Base-by-base conservation (phyloP, 1,140 invertebrate genomes). In the Frieseomelitta varia region DNA sequence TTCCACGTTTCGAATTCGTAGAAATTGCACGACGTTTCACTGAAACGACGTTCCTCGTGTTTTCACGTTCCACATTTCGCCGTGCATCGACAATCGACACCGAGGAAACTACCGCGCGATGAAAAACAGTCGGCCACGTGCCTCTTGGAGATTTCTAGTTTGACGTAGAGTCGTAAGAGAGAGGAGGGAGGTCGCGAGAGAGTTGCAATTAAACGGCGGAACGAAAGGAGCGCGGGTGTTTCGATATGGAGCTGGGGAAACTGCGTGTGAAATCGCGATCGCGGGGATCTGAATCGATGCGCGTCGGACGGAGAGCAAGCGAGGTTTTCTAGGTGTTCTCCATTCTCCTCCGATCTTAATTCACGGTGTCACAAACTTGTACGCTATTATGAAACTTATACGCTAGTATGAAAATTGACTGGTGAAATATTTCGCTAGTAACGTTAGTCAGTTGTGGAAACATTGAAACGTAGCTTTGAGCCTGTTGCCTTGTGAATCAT, bases 261-360 rank as follows among this genome's bases (percentile, higher is more conserved):
- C 78, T 81, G 78, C 30, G 30, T 77, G 85, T 77, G 85, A 85
- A 87, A 87, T 56, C 76, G n/a, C 34, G 63, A 69, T 77, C 53
- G 14, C 75, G 53, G n/a, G 39, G n/a, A 77, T 58, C 51, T 63
- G 3, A 71, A 76, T 84, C 56, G 39, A 68, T 79, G 53, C 39
- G 24, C 4, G 61, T 67, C 85, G 11, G 77, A 63, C 73, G 77
- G 81, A 61, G 85, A 87, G 79, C 30, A 30, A 78, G 76, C 47
- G 21, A 21, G 65, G 58, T 73, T 79, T 30, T 30, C 76, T 34
- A 47, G 63, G 19, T n/a, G 34, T 15, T 68, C 47, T 34, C 51
- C n/a, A 56, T 68, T 47, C 56, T 53, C 30, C 17, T 71, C 11
- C 21, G 1, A 24, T n/a, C 27, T 63, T 27, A 24, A 58, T 53